Conservation (phyloP, 2,113 vertebrate genomes). For the Passerina amoena region DNA sequence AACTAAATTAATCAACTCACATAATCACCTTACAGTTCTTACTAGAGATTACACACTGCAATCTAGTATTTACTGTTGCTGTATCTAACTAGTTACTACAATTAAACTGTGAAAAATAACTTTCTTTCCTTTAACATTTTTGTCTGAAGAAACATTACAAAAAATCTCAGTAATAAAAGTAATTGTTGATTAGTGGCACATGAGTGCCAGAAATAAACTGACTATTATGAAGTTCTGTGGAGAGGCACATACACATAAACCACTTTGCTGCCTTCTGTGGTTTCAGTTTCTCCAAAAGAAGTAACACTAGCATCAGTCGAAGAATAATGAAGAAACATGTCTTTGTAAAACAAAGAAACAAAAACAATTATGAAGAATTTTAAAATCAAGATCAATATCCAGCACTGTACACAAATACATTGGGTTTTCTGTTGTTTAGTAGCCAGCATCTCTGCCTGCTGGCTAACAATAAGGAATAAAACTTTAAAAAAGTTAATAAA, state of each 20-base stretch:
- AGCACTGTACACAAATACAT: background rate
- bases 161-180: background rate
- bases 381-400: background rate
- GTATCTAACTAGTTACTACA: background rate
- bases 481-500: background rate
- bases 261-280: background rate
- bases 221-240: background rate
- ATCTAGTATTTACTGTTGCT: background rate
- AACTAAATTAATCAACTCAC: background rate
- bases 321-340: background rate
- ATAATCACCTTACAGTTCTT: background rate
- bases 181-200: background rate
- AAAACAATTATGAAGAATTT: background rate
- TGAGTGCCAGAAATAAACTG: background rate
- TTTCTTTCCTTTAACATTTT: background rate
- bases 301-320: background rate
- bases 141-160: background rate
- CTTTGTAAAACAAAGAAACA: background rate
- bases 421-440: background rate
- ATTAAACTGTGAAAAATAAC: background rate
- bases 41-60: background rate
- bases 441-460: background rate
- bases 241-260: background rate
- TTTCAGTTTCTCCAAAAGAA: background rate
- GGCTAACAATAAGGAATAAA: background rate